phyloP scores from a whole-genome alignment of 2,113 vertebrate species.

The Struthidea cinerea region DNA sequence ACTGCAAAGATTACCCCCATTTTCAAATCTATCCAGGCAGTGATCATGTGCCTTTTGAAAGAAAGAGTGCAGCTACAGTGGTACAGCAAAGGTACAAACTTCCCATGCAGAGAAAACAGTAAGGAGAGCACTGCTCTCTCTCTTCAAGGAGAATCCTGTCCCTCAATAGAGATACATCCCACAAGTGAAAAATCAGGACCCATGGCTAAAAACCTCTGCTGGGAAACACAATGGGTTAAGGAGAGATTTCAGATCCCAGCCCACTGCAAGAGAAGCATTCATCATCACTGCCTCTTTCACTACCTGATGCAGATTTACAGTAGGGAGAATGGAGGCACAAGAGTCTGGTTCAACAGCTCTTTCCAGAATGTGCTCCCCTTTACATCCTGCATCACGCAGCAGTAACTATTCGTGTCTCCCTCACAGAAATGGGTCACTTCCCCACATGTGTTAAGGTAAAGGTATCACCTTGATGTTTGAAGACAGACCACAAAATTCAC shows the following conservation, averaged over 20 bases:
- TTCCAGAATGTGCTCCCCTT: background rate
- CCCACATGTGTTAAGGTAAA: background rate
- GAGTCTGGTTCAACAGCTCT: background rate
- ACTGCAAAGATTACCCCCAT: background rate
- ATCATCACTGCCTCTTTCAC: background rate
- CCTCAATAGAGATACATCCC: background rate
- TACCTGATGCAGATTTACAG: background rate
- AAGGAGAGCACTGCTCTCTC: background rate
- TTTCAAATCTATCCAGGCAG: background rate
- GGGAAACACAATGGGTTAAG: background rate
- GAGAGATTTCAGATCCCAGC: background rate
- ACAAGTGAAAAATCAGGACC: background rate
- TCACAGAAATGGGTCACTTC: background rate
- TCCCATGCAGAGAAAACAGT: background rate
- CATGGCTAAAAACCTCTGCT: background rate
- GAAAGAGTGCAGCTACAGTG: background rate
- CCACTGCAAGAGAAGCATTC: background rate
- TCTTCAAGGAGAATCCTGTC: background rate
- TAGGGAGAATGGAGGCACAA: background rate
- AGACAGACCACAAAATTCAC: background rate
- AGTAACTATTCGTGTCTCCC: accelerated
- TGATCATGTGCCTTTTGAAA: background rate
- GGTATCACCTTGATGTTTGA: background rate
- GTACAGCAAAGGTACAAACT: background rate
- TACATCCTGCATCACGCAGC: background rate